These are phyloP conservation scores for Globodera rostochiensis DNA, from an alignment of 1,140 invertebrate genomes.

Conservation along the genomic window DNA sequence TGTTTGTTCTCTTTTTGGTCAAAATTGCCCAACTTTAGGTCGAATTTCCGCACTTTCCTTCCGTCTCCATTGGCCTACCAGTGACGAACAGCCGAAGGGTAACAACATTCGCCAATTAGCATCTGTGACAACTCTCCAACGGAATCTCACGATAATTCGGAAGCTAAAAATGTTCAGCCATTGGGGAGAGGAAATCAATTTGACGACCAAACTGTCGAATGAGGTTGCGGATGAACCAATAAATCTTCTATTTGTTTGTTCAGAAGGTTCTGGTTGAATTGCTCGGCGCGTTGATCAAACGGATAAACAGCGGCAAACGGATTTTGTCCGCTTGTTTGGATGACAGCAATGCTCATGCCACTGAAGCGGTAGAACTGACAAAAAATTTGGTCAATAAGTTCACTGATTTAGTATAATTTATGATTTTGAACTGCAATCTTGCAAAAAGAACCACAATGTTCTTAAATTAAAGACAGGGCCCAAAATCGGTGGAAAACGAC, in stretches of 20 bases:
- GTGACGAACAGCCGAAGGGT: background rate
- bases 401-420: too few relatives aligned
- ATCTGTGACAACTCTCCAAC: background rate
- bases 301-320: background rate
- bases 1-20: background rate
- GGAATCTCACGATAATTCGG: background rate
- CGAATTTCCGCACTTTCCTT: conserved; percentile 19
- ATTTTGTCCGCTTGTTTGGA: background rate
- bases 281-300: background rate
- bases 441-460: too few relatives aligned
- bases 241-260: background rate
- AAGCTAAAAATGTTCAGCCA: background rate
- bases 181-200: background rate
- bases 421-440: too few relatives aligned
- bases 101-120: background rate
- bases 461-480: background rate
- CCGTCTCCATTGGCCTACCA: background rate
- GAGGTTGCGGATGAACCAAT: background rate
- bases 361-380: too few relatives aligned
- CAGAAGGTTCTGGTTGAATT: background rate
- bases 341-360: too few relatives aligned
- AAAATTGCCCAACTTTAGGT: background rate
- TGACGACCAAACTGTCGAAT: background rate
- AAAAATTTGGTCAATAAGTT: too few relatives aligned
- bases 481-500: background rate